These are phyloP conservation scores for Himalopsyche kuldschensis DNA, from an alignment of 2,888 invertebrate genomes.

Conservation along the genomic window DNA sequence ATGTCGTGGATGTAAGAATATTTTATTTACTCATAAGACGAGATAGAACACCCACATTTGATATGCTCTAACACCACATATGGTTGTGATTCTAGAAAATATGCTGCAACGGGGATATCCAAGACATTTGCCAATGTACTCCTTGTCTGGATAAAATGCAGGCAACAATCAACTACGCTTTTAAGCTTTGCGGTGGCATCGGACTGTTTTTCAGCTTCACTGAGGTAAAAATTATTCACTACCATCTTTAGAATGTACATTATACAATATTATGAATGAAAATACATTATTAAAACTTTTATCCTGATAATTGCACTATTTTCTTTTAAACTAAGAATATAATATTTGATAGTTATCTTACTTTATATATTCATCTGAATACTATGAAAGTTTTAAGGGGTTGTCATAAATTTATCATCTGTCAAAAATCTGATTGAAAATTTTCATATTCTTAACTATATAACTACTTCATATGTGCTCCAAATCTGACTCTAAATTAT, in stretches of 20 bases:
- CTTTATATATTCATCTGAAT: too few relatives aligned
- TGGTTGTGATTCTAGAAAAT: slow-evolving; percentile 48
- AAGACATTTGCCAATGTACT: slow-evolving; percentile 63
- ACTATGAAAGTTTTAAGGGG: too few relatives aligned
- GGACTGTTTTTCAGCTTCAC: slow-evolving; percentile 97
- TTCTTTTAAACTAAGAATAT: background rate
- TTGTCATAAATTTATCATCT: too few relatives aligned
- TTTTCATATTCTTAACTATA: too few relatives aligned
- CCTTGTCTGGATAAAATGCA: slow-evolving; percentile 76
- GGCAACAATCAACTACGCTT: slow-evolving; percentile 80
- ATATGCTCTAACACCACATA: background rate
- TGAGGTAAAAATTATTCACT: slow-evolving; percentile 66
- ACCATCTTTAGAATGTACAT: background rate
- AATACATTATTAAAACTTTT: background rate
- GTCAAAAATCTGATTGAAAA: too few relatives aligned
- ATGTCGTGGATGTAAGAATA: slow-evolving; percentile 58
- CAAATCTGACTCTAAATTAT: too few relatives aligned
- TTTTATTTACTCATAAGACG: background rate
- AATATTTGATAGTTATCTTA: background rate
- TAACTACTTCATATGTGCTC: too few relatives aligned
- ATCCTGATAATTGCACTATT: background rate
- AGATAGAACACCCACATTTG: background rate
- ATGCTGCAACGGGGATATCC: slow-evolving; percentile 55
- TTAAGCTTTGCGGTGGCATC: slow-evolving; percentile 88
- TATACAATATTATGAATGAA: background rate